Conservation (phyloP, 2,888 invertebrate genomes). For the Monopis laevigella region DNA sequence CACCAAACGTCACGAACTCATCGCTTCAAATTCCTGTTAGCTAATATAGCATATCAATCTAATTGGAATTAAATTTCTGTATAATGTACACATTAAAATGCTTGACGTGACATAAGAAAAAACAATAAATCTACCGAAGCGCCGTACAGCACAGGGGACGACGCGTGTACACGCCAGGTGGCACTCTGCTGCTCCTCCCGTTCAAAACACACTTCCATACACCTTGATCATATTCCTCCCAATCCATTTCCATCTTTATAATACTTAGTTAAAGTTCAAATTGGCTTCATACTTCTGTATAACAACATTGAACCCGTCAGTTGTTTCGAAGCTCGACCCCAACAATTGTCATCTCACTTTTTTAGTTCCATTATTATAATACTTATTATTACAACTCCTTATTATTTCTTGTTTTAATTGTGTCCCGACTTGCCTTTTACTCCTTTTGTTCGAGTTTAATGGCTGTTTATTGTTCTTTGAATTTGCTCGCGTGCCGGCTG, state of each 20-base stretch:
- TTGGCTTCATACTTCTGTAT: background rate
- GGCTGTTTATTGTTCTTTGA: constrained; percentile 62
- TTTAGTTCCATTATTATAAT: constrained; percentile 35
- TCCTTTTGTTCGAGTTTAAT: constrained; percentile 62
- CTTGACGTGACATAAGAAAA: constrained; percentile 3
- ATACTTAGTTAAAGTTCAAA: background rate
- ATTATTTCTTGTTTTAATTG: constrained; percentile 68
- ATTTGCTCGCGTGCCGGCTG: constrained; percentile 55
- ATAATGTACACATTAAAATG: constrained; percentile 9
- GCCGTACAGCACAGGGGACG: constrained; percentile 22
- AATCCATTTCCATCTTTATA: constrained; percentile 1
- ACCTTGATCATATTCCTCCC: constrained; percentile 27
- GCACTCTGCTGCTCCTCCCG: constrained; percentile 29
- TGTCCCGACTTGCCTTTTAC: constrained; percentile 62
- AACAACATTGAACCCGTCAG: background rate
- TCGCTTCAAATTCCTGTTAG: no score
- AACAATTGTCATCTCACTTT: constrained; percentile 13
- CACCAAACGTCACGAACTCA: background rate
- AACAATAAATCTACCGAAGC: constrained; percentile 27
- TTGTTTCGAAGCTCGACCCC: constrained; percentile 9
- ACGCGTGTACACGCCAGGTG: constrained; percentile 50
- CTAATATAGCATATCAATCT: constrained; percentile 4
- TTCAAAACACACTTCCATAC: constrained; percentile 28
- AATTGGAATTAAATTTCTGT: constrained; percentile 12
- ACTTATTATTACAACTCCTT: constrained; percentile 65